Evolutionary conservation across 1,140 invertebrate genomes (phyloP), one percentile per base, ranked within the genome.

Genomic region (Drosophila bifasciata): DNA sequence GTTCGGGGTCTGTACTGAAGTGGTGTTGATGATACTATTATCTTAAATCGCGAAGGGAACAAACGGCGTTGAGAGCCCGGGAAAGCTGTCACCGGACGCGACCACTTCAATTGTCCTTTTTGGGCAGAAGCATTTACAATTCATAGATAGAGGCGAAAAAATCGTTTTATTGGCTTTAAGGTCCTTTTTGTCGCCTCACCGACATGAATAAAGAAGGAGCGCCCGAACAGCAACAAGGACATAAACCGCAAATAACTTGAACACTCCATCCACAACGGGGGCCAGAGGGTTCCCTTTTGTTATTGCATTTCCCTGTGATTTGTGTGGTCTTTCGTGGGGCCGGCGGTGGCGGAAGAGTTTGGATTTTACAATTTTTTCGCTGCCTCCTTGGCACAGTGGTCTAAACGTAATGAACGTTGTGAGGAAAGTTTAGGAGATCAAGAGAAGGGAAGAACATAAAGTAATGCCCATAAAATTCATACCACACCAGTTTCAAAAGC

Each of bases 131-230:
- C 60, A 74, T 85, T 86, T 78, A 88, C 83, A 88, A 88, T 86
- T 88, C 83, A 88, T 88, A 80, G 80, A 85, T 88, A 64, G 61
- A 64, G 70, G 60, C 51, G 53, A 88, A 86, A 86, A 90, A 90
- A 91, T 77, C 85, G 81, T 90, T 91, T 91, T 91, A 91, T 91
- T 91, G 89, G 89, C 89, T 91, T 91, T 89, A 78, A 90, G 81
- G 76, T 73, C 80, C 83, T 73, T 88, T 88, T 86, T 79, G 78
- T 71, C 79, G 81, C 74, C 81, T 83, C 81, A 79, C 57, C 74
- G 60, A 71, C 73, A 71, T 60, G 74, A 46, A 71, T 59, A 74
- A 66, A 69, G 66, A 66, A 69, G 66, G 66, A 69, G 41, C 3
- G 3, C 32, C 32, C 32, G n/a, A n/a, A n/a, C 49, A 68, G 52